These are phyloP conservation scores for Daphoenositta chrysoptera DNA, from an alignment of 2,113 vertebrate species.

Conservation along the genomic window DNA sequence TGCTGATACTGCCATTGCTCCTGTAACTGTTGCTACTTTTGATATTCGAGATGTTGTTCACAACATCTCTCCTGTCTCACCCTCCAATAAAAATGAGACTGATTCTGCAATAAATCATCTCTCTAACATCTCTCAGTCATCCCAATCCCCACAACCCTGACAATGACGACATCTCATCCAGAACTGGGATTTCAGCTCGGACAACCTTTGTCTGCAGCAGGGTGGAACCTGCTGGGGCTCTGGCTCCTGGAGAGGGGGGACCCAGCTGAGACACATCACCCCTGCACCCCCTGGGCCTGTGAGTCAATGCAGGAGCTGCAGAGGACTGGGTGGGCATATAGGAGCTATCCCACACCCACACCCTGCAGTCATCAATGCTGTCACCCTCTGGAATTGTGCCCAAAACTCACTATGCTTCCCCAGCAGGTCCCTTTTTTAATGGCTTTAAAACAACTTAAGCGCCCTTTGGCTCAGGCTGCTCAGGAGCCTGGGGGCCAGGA, in stretches of 20 bases:
- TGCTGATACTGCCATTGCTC: too few relatives aligned
- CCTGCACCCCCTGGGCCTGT: not conserved
- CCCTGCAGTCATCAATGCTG: not conserved
- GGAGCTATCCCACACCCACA: not conserved
- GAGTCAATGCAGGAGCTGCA: not conserved
- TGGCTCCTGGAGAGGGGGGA: not conserved
- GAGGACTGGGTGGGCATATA: not conserved
- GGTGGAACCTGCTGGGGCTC: not conserved
- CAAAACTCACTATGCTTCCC: not conserved
- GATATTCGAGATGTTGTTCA: too few relatives aligned
- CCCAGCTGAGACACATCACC: not conserved
- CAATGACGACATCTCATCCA: not conserved
- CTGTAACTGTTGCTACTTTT: too few relatives aligned
- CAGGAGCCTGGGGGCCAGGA: not conserved
- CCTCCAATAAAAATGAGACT: too few relatives aligned
- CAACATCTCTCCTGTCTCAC: too few relatives aligned
- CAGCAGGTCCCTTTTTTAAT: not conserved
- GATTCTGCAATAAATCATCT: too few relatives aligned
- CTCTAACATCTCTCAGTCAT: too few relatives aligned
- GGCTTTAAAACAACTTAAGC: not conserved
- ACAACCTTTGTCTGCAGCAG: not conserved
- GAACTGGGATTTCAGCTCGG: not conserved
- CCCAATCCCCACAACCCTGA: too few relatives aligned
- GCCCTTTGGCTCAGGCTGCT: not conserved
- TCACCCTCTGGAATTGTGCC: not conserved